Evolutionary conservation across 1,140 invertebrate genomes (phyloP).

Genomic region (Ooceraea biroi): DNA sequence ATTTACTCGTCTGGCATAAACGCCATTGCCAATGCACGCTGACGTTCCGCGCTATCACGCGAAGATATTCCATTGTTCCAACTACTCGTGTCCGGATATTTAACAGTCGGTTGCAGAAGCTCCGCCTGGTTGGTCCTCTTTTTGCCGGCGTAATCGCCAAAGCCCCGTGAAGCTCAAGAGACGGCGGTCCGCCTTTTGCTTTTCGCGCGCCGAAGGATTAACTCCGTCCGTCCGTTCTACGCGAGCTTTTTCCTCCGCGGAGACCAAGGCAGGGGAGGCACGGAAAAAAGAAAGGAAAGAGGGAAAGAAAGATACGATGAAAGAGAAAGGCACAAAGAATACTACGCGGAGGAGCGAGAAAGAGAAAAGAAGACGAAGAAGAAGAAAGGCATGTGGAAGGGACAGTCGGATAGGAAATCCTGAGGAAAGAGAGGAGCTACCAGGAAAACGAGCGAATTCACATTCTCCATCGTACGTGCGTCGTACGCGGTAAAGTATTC

Average conservation of each 20-base stretch:
- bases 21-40: slow-evolving; percentile 12
- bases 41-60: slow-evolving; percentile 13
- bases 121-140: slow-evolving; percentile 35
- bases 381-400: neutral
- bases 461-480: slow-evolving; percentile 43
- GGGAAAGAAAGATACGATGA: neutral
- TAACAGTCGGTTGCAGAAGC: slow-evolving; percentile 66
- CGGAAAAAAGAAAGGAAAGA: neutral
- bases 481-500: slow-evolving; percentile 69
- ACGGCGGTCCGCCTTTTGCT: slow-evolving; percentile 71
- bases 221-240: slow-evolving; percentile 62
- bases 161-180: slow-evolving; percentile 73
- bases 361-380: slow-evolving; percentile 17
- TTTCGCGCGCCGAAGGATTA: slow-evolving; percentile 72
- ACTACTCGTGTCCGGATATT: slow-evolving; percentile 59
- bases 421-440: slow-evolving; percentile 16
- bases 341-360: no score
- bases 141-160: slow-evolving; percentile 69
- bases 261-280: neutral
- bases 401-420: slow-evolving; percentile 4
- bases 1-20: neutral
- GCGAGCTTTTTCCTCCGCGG: slow-evolving; percentile 48
- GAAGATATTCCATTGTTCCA: slow-evolving; percentile 19
- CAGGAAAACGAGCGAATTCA: slow-evolving; percentile 62
- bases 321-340: neutral